phyloP scores from a whole-genome alignment of 2,113 vertebrate genomes.

The Myotis davidii region DNA sequence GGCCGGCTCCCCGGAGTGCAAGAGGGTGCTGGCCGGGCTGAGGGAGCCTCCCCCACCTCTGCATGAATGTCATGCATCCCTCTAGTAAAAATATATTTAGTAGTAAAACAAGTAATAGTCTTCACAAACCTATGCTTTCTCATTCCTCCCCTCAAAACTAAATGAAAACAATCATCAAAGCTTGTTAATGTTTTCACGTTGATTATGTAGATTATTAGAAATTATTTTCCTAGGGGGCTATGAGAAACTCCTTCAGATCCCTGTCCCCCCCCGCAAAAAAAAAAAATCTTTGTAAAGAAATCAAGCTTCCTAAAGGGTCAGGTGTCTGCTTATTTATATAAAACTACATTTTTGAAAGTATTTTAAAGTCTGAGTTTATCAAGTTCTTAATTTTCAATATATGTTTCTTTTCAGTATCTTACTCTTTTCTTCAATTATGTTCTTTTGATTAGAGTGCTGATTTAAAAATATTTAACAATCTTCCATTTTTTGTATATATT shows the following conservation, averaged over 20 bases:
- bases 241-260: background rate
- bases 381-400: background rate
- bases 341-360: background rate
- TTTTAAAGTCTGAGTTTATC: background rate
- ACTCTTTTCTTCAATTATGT: background rate
- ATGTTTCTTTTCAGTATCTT: background rate
- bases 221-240: background rate
- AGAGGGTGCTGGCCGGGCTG: no score
- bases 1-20: no score
- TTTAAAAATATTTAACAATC: background rate
- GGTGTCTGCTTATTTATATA: background rate
- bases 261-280: fast-evolving
- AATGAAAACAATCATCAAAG: background rate
- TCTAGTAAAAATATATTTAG: background rate
- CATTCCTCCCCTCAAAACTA: background rate
- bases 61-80: no score
- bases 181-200: conserved; percentile 33
- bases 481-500: conserved; percentile 20
- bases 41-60: no score
- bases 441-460: background rate
- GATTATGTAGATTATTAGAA: background rate
- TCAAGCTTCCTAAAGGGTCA: background rate
- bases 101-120: background rate
- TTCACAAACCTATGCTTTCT: background rate
- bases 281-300: background rate